Percentiles rank a stretch among this genome's conserved stretches.
These are phyloP conservation scores for Myathropa florea DNA, from an alignment of 2,888 invertebrate genomes.

Conservation along the genomic window DNA sequence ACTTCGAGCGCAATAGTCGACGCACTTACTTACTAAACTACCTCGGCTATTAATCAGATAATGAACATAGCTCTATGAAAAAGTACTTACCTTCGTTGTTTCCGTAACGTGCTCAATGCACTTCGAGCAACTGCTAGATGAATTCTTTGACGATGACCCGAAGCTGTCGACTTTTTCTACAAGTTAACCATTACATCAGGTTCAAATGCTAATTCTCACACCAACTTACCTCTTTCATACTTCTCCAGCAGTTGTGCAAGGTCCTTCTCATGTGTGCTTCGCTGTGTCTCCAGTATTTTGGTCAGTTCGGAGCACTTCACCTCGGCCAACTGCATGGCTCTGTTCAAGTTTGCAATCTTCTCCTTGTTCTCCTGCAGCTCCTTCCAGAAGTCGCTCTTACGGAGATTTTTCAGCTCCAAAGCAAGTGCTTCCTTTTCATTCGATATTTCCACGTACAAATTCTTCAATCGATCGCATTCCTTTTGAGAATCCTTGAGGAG, in stretches of 20 bases:
- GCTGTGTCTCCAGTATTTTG: constrained; percentile 83
- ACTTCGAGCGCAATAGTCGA: too few relatives aligned
- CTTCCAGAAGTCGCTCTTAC: constrained; percentile 81
- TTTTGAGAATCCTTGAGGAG: constrained; percentile 82
- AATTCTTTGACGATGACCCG: constrained; percentile 64
- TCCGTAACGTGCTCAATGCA: constrained; percentile 77
- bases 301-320: constrained; percentile 77
- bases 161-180: constrained; percentile 71
- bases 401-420: constrained; percentile 83
- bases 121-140: constrained; percentile 74
- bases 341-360: constrained; percentile 83
- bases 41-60: too few relatives aligned
- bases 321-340: constrained; percentile 77
- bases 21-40: too few relatives aligned
- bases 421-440: constrained; percentile 83
- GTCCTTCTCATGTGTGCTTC: constrained; percentile 78
- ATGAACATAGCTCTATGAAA: too few relatives aligned
- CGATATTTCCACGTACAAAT: constrained; percentile 83
- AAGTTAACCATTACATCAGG: background rate
- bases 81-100: constrained; percentile 77
- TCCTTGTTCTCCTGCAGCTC: constrained; percentile 82
- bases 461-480: constrained; percentile 83
- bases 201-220: too few relatives aligned
- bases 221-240: constrained; percentile 73
- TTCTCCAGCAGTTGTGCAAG: constrained; percentile 74